phyloP scores from a whole-genome alignment of 2,113 vertebrate genomes.

The Xyliphius kryptos region DNA sequence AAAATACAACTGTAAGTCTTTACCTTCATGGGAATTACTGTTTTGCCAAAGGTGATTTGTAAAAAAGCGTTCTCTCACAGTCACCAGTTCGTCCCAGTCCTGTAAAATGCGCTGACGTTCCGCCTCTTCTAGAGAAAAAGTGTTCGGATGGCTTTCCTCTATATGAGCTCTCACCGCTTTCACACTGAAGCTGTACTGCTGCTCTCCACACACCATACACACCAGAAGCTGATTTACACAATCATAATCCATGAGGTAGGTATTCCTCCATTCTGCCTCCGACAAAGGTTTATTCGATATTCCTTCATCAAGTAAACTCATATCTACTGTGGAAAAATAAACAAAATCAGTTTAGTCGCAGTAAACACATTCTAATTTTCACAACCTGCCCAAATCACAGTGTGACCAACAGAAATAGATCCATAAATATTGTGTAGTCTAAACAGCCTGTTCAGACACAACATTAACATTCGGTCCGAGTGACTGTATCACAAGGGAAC shows the following conservation, averaged over 20 bases:
- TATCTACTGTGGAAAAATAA: constrained; percentile 10
- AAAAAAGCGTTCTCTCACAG: constrained; percentile 64
- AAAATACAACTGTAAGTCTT: neutral
- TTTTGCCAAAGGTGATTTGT: constrained; percentile 63
- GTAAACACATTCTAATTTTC: no score
- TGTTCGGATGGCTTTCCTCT: constrained; percentile 74
- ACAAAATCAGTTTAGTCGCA: neutral
- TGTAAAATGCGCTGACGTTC: constrained; percentile 54
- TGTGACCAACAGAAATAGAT: no score
- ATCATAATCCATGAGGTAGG: constrained; percentile 77
- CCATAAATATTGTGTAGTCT: no score
- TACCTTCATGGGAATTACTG: constrained; percentile 47
- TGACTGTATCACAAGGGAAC: no score
- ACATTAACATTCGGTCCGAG: no score
- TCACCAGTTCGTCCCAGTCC: constrained; percentile 78
- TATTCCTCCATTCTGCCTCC: constrained; percentile 56
- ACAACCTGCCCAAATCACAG: no score
- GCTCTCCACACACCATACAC: constrained; percentile 81
- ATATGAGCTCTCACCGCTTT: constrained; percentile 69
- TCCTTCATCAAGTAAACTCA: constrained; percentile 17
- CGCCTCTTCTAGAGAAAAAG: constrained; percentile 45
- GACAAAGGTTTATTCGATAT: constrained; percentile 45
- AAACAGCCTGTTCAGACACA: no score
- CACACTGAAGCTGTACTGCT: constrained; percentile 65
- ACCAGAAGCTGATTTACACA: constrained; percentile 70